phyloP scores from a whole-genome alignment of 2,888 invertebrate genomes.

The Chironomus riparius region DNA sequence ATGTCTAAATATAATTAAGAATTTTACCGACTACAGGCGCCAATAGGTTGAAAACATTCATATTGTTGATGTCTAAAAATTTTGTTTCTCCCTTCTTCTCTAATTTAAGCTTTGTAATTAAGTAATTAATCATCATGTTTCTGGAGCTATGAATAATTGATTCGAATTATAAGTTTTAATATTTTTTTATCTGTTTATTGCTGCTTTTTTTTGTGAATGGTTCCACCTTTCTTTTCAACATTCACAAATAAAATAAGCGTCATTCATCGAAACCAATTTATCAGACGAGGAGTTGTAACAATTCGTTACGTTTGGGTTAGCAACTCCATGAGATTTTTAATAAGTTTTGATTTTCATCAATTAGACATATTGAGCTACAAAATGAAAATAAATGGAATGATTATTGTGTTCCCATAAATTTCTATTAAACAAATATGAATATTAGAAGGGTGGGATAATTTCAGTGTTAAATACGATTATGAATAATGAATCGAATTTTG shows the following conservation, averaged over 20 bases:
- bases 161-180: conserved; percentile 12
- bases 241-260: too few species aligned
- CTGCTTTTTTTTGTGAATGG: too few species aligned
- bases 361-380: not conserved
- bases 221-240: too few species aligned
- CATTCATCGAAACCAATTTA: not conserved
- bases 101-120: conserved; percentile 15
- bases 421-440: not conserved
- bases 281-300: not conserved
- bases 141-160: conserved; percentile 14
- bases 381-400: not conserved
- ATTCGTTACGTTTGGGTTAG: conserved; percentile 13
- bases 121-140: conserved; percentile 21
- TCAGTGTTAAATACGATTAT: too few species aligned
- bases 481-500: too few species aligned
- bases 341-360: conserved; percentile 19
- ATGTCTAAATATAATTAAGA: conserved; percentile 21
- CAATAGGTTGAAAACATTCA: not conserved
- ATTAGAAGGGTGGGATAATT: not conserved
- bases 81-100: not conserved
- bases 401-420: not conserved
- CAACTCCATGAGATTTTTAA: conserved; percentile 3
- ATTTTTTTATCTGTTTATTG: not conserved
- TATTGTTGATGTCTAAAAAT: too few species aligned
- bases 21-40: not conserved